Percentiles rank a stretch among this genome's conserved stretches.
These are phyloP conservation scores for Tortrix viridana DNA, from an alignment of 2,888 invertebrate genomes.

Conservation along the genomic window DNA sequence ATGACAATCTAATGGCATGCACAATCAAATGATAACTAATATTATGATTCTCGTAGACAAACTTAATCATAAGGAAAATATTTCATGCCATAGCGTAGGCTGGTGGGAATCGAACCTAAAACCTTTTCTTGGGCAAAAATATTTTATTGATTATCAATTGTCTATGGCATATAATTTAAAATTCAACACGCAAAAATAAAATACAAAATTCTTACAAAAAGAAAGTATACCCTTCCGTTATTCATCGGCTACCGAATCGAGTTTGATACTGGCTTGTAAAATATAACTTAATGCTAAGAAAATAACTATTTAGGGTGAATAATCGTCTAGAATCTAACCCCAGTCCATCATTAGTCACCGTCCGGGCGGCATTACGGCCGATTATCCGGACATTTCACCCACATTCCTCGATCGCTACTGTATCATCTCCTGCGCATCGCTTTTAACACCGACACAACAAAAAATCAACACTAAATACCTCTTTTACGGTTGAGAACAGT, in stretches of 20 bases:
- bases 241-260: slow-evolving; percentile 19
- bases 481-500: slow-evolving; percentile 7
- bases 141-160: too few species aligned
- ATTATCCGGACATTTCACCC: slow-evolving; percentile 47
- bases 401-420: slow-evolving; percentile 47
- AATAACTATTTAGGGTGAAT: not conserved
- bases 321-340: slow-evolving; percentile 33
- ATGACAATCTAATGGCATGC: too few species aligned
- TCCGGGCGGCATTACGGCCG: slow-evolving; percentile 42
- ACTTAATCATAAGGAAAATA: too few species aligned
- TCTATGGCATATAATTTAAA: too few species aligned
- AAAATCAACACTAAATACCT: slow-evolving; percentile 8
- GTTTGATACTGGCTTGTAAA: too few species aligned
- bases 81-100: too few species aligned
- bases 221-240: slow-evolving; percentile 7
- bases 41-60: too few species aligned
- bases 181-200: too few species aligned
- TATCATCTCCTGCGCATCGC: slow-evolving; percentile 43
- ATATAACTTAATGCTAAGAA: too few species aligned
- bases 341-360: slow-evolving; percentile 23
- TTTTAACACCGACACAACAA: slow-evolving; percentile 39
- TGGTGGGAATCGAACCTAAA: too few species aligned
- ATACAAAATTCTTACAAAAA: not conserved
- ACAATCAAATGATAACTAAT: too few species aligned
- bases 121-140: too few species aligned